Base-by-base conservation (phyloP, 2,888 invertebrate species). In the Andrena camellia region DNA sequence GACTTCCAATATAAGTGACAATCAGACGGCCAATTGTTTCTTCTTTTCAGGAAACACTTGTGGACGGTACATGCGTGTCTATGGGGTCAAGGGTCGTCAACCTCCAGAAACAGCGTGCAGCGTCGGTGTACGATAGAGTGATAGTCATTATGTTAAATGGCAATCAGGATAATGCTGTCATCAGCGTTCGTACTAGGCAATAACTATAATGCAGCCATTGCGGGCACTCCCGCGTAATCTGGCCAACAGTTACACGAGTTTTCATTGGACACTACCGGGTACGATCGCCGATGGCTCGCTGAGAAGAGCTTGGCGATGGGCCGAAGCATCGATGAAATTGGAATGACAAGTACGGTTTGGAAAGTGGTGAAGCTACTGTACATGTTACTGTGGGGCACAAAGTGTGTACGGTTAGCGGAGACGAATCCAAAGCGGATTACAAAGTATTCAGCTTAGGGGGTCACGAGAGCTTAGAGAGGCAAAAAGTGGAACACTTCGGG, bases 91-190 rank as follows among this genome's bases (percentile, higher is more conserved):
- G 89, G 90, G 91, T 90, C 90, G 86, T 83, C 85, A 85, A 91
- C 89, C 91, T 83, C 84, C 86, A 90, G 90, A 89, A 88, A 86
- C 83, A 66, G 54, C 67, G 59, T 75, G 74, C 57, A 83, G 87
- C 76, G 78, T 81, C 81, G 63, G 67, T 81, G 86, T 84, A 85
- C 85, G 84, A 74, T 86, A 85, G 81, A 91, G 90, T 87, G 91
- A 91, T 87, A 88, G 88, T 91, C 91, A 92, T 92, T 92, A 92
- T 89, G 90, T 91, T 92, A 93, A 93, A 90, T 91, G 92, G 92
- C 92, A 93, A 93, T 93, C 92, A 91, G 92, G 91, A 91, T 93
- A 93, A 93, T 92, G 88, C 91, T 89, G 90, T 92, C 91, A 92
- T 93, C 92, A 91, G 89, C 74, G 88, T 90, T 90, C 86, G 86